Evolutionary conservation across 2,888 invertebrate species (phyloP), one percentile per base, ranked within the genome.

Genomic region (Morpho helenor): DNA sequence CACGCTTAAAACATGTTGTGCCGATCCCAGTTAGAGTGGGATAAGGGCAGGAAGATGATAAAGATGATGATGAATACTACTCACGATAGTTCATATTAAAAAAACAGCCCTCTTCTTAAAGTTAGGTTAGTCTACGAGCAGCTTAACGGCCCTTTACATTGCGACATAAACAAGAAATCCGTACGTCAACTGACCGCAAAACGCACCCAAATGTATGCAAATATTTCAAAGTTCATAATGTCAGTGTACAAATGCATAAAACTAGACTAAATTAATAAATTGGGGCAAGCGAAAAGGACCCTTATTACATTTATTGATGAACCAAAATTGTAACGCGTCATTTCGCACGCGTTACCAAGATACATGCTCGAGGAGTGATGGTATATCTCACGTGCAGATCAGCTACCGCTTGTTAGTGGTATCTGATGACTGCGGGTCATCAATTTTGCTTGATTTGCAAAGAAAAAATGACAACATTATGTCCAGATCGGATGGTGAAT

Each of bases 391-490:
- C 84, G 84, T 75, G 67, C 73, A 59, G 66, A 84, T 84, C 84
- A 66, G 82, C 84, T 83, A 82, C 85, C 66, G 81, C 83, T 84
- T 83, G 84, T 84, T 85, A 85, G 82, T 68, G 68, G 57, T 82
- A 84, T 85, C 84, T 67, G 83, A 82, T 82, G 77, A 67, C 75
- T 67, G 68, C 47, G 69, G 77, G 76, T 79, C 82, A 84, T 83
- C 84, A 83, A 81, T 82, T 82, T 76, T 68, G 77, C 75, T 74
- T 75, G 79, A 80, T 82, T 78, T 72, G 78, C 75, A 67, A 72
- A 66, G 70, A 74, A 77, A 76, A 75, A 72, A 69, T 68, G 62
- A 69, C 67, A 62, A 43, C 58, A 67, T 59, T 58, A 50, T 57
- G 63, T 52, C 58, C 62, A 61, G 61, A 59, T 63, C 62, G 63